Base-by-base conservation (phyloP, 2,888 invertebrate genomes). In the Resseliella maxima region DNA sequence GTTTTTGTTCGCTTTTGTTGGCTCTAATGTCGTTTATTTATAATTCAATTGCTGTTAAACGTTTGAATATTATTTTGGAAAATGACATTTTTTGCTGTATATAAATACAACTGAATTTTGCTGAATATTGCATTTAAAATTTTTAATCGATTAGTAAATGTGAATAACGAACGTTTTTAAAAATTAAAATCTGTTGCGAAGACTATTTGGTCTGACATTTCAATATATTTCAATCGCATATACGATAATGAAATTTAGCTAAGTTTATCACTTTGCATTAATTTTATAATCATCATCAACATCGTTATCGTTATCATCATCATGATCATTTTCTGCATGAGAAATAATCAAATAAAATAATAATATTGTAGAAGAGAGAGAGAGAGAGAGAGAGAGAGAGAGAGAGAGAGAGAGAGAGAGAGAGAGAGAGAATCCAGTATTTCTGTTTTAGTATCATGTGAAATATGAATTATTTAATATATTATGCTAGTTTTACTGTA, bases 181-280 rank as follows among this genome's bases (percentile, higher is more conserved):
- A 72, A 72, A 31, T 72, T 15, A 31, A 72, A 72, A 59, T 59
- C 2, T 59, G 59, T 35, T 72, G 18, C 72, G 72, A 72, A 72
- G 35, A 72, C 72, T 72, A 31, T 72, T 72, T 72, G 10, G 72
- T 72, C 72, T 15, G 31, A 5, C 31, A 31, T 72, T 31, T 59
- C 27, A 59, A n/a, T 24, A 59, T 8, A 24, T 24, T 24, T 59
- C 50, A 18, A 50, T 41, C 41, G 12, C 41, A 41, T 41, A 41
- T 41, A n/a, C n/a, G n/a, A 15, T 50, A 12, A 24, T 59, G 59
- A 27, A 59, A 3, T 24, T 59, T n/a, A 5, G 59, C 27, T 59
- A 59, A 5, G 15, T 8, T 31, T 72, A 31, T 72, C 72, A 31
- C 31, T 72, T 50, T 31, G 35, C 31, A 31, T 2, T 72, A 2